Conservation (phyloP, 1,140 invertebrate genomes). For the Panagrolaimus sp. region DNA sequence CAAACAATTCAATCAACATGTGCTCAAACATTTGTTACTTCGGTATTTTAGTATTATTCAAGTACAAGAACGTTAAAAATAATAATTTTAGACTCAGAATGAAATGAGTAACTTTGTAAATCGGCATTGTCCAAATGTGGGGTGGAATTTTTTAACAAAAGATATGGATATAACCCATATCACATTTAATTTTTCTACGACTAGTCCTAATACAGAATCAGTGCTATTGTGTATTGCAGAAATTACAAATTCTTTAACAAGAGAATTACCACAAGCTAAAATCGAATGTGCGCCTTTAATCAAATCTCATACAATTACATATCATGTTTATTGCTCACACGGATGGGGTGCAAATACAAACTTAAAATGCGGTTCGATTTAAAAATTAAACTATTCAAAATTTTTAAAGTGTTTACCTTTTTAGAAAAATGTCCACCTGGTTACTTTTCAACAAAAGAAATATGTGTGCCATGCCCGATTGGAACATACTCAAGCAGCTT, state of each 20-base stretch:
- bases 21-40: not conserved
- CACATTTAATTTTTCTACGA: conserved; percentile 28
- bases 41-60: not conserved
- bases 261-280: not conserved
- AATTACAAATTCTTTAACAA: conserved; percentile 21
- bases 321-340: conserved; percentile 25
- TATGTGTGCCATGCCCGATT: conserved; percentile 20
- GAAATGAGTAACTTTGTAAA: conserved; percentile 21
- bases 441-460: conserved; percentile 25
- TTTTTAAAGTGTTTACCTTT: conserved; percentile 18
- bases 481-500: conserved; percentile 13
- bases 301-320: conserved; percentile 17
- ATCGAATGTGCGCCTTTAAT: conserved; percentile 13
- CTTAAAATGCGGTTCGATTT: conserved; percentile 26
- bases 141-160: conserved; percentile 16
- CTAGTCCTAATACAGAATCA: conserved; percentile 3
- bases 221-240: conserved; percentile 24
- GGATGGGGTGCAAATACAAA: conserved; percentile 31
- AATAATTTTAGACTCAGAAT: conserved; percentile 13
- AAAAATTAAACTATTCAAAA: not conserved
- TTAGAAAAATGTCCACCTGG: conserved; percentile 30
- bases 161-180: not conserved
- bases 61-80: not conserved
- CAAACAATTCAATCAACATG: not conserved
- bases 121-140: conserved; percentile 20